These are phyloP conservation scores for Torymus aiolomorphi DNA, from an alignment of 2,888 invertebrate genomes.

Conservation along the genomic window DNA sequence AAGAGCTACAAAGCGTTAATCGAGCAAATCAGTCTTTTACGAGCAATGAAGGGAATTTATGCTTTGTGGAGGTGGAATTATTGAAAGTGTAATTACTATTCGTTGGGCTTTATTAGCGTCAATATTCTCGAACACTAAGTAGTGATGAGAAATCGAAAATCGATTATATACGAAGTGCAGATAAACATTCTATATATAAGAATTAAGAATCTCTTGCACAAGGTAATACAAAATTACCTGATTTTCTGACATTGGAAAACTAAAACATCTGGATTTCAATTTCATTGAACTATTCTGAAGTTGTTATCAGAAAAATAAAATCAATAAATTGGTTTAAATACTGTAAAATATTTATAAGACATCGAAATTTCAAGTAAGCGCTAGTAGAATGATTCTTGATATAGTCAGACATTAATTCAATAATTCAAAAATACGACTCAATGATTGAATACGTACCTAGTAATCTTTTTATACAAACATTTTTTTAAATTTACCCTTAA, in stretches of 20 bases:
- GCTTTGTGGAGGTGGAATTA: slow-evolving; percentile 32
- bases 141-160: slow-evolving; percentile 35
- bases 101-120: slow-evolving; percentile 32
- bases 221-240: too few relatives aligned
- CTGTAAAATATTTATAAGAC: too few relatives aligned
- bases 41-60: slow-evolving; percentile 24
- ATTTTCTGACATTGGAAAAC: too few relatives aligned
- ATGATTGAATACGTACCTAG: too few relatives aligned
- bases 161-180: neutral
- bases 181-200: slow-evolving; percentile 29
- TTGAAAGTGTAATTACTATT: slow-evolving; percentile 34
- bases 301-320: too few relatives aligned
- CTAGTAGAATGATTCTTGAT: neutral
- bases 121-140: slow-evolving; percentile 25
- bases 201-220: slow-evolving; percentile 30
- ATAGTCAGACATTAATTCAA: neutral
- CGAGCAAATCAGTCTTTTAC: slow-evolving; percentile 40
- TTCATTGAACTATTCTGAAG: too few relatives aligned
- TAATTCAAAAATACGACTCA: too few relatives aligned
- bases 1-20: slow-evolving; percentile 14
- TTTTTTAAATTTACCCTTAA: too few relatives aligned
- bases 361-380: neutral
- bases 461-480: too few relatives aligned
- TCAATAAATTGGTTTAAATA: too few relatives aligned
- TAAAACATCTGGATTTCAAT: too few relatives aligned